phyloP scores from a whole-genome alignment of 2,888 invertebrate genomes.

The Scotopteryx bipunctaria region DNA sequence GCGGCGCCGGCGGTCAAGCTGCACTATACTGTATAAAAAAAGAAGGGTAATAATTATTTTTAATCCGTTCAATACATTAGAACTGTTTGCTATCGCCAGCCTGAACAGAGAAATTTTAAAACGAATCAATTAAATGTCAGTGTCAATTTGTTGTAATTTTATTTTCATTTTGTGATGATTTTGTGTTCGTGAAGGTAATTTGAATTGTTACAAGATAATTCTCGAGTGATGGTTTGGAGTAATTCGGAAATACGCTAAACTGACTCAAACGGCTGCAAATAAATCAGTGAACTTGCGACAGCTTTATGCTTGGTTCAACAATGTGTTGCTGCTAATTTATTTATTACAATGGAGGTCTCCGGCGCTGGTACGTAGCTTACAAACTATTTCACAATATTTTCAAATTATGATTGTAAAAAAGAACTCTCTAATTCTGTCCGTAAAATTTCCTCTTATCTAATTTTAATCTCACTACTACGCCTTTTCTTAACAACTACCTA shows the following conservation, averaged over 20 bases:
- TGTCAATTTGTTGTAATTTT: constrained; percentile 9
- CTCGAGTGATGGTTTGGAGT: not conserved
- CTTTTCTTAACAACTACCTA: not conserved
- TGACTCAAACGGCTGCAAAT: not conserved
- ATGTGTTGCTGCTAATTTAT: constrained; percentile 34
- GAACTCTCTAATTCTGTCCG: too few species aligned
- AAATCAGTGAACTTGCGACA: constrained; percentile 1
- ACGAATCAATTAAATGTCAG: constrained; percentile 1
- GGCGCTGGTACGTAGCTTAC: constrained; percentile 60
- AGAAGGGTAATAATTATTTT: too few species aligned
- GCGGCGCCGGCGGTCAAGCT: too few species aligned
- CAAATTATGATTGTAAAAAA: not conserved
- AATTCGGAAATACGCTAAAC: not conserved
- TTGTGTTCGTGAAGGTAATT: constrained; percentile 7
- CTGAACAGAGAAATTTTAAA: too few species aligned
- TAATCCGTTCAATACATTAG: too few species aligned
- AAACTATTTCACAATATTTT: constrained; percentile 30
- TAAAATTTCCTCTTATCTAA: too few species aligned
- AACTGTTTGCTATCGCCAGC: too few species aligned
- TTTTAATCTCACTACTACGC: not conserved
- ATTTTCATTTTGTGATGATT: constrained; percentile 10
- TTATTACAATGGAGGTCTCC: constrained; percentile 67
- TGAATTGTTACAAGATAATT: not conserved
- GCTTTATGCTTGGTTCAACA: constrained; percentile 44
- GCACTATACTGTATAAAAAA: too few species aligned